Evolutionary conservation across 2,888 invertebrate species (phyloP).

Genomic region (Troides oblongomaculatus): DNA sequence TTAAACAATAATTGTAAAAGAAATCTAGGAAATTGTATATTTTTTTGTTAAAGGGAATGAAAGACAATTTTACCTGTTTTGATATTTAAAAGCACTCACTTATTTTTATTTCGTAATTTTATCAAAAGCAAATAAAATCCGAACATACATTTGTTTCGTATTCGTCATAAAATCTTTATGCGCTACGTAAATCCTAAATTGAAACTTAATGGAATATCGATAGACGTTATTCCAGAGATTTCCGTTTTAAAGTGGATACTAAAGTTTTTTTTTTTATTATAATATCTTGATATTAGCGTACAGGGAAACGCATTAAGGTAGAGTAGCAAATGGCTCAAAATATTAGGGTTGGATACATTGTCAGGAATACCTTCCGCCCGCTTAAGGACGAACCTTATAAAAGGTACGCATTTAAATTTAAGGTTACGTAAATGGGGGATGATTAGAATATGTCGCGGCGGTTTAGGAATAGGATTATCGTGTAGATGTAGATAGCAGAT

Average conservation of each 20-base stretch:
- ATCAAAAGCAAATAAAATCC: constrained; percentile 58
- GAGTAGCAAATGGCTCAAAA: constrained; percentile 39
- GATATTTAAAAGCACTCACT: constrained; percentile 37
- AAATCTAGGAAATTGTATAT: no score
- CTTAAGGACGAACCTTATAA: constrained; percentile 47
- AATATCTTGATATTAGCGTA: constrained; percentile 17
- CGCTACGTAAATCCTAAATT: constrained; percentile 36
- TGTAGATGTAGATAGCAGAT: constrained; percentile 37
- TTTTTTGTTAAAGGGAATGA: no score
- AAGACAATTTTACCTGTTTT: not conserved
- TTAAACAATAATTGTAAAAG: no score
- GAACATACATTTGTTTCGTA: constrained; percentile 38
- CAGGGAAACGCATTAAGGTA: constrained; percentile 38
- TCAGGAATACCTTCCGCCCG: constrained; percentile 51
- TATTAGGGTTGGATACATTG: constrained; percentile 45
- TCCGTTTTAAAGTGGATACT: constrained; percentile 12
- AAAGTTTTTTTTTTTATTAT: constrained; percentile 11
- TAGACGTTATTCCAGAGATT: constrained; percentile 4
- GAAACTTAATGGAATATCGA: constrained; percentile 4
- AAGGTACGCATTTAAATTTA: constrained; percentile 32
- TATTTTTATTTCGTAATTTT: constrained; percentile 52
- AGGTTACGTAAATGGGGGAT: not conserved
- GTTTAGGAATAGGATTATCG: constrained; percentile 30
- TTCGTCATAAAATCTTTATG: constrained; percentile 50
- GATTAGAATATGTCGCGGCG: constrained; percentile 9